Base-by-base conservation (phyloP, 1,140 invertebrate species). In the Cydia pomonella region DNA sequence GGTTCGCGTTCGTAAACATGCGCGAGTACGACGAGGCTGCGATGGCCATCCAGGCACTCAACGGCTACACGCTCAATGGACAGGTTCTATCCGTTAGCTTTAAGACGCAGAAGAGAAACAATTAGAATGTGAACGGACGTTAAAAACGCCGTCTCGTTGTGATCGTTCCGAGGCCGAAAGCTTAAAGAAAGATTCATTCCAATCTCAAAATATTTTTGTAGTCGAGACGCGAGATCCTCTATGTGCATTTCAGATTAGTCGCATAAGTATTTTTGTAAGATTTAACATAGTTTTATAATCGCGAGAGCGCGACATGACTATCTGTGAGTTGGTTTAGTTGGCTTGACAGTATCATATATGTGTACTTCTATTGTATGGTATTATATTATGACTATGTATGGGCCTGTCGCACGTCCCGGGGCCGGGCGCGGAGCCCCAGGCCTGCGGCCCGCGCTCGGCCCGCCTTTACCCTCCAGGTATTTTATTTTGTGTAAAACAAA, bases 1-100 rank as follows among this genome's bases (percentile, higher is more conserved):
- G 99, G 81, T 99, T 99, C 90, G 99, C 98, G 47, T 99, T 99
- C 92, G 98, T 99, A 59, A 99, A 98, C 86, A 99, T 99, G 99
- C 98, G 98, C 89, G 99, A 99, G 93, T 99, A 99, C 93, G 98
- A 99, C 86, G 99, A 99, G 92, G 98, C 99, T 13, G 95, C 99
- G 12, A 97, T 98, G 85, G 99, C 99, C 79, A 99, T 99, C 84
- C 97, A 98, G 91, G 97, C 97, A 76, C 95, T 99, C 76, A 99
- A 99, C 92, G 99, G 99, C 77, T 99, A 99, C 93, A 98, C 98
- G 84, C 95, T 99, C 84, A 98, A 98, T 87, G 99, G 99, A 93
- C 96, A 99, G 79, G 98, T 99, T 81, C 95, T 99, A 82, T 99
- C 99, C 94, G 99, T 99, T 91, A 99, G 98, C 92, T 99, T 99